Base-by-base conservation (phyloP, 2,888 invertebrate genomes). In the Orthosia gracilis region DNA sequence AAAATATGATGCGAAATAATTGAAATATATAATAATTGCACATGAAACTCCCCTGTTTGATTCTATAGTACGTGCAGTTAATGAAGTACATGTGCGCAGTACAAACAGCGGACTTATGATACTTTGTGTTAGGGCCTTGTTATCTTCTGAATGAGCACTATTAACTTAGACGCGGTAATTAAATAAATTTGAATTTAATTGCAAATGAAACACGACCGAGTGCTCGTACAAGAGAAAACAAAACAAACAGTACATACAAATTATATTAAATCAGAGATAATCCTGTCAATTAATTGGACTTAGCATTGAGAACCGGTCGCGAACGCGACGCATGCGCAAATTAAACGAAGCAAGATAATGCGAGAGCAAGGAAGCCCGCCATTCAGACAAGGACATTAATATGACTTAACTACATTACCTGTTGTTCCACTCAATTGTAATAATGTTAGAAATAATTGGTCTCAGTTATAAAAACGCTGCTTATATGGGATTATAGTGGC, bases 241-340 rank as follows among this genome's bases (percentile, higher is more conserved):
- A 94, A 95, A 94, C 94, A 95, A 95, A 96, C 94, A 93, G 90
- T 90, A 94, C 92, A 90, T 89, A 95, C 94, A 95, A 95, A 96
- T 95, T 93, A 94, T 95, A 95, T 96, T 95, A 94, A 95, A 95
- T 96, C 96, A 94, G 92, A 95, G 95, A 95, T 96, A 96, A 96
- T 96, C 96, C 95, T 94, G 95, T 95, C 96, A 96, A 96, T 96
- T 96, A 96, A 96, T 96, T 94, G 95, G 96, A 94, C 91, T 96
- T 96, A 95, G 92, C 92, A 95, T 93, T 93, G 93, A 92, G 92
- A 95, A 95, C 95, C 94, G 95, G 95, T 95, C 90, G 89, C 88
- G 89, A 89, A 91, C 93, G 95, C 95, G 93, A 91, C 93, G 95
- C 95, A 93, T 94, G 95, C 95, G 95, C 93, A 91, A 91, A 92